phyloP scores from a whole-genome alignment of 2,113 vertebrate species.

The Arothron firmamentum region DNA sequence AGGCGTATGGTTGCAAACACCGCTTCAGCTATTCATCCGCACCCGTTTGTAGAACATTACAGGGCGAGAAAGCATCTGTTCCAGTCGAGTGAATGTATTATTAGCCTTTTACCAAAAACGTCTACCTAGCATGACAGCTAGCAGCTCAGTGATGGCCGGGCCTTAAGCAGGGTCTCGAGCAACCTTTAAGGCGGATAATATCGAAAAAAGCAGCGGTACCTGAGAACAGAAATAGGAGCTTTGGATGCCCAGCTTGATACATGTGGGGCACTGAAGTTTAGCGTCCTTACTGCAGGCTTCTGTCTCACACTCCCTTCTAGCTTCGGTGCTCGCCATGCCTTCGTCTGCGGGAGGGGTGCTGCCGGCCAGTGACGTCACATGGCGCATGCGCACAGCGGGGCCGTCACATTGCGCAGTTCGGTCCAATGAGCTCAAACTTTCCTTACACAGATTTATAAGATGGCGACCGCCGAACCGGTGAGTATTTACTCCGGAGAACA shows the following conservation, averaged over 20 bases:
- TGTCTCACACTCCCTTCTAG: slow-evolving; percentile 89
- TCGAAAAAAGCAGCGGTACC: slow-evolving; percentile 66
- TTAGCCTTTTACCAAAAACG: background rate
- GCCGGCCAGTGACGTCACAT: slow-evolving; percentile 18
- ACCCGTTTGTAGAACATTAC: background rate
- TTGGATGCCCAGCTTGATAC: slow-evolving; percentile 95
- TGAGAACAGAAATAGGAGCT: slow-evolving; percentile 99
- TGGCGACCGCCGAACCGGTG: slow-evolving; percentile 98
- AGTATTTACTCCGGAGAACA: slow-evolving; percentile 66
- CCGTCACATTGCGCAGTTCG: slow-evolving; percentile 33
- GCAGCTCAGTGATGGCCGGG: slow-evolving; percentile 55
- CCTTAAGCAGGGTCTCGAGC: slow-evolving; percentile 9
- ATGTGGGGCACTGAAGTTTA: slow-evolving; percentile 97
- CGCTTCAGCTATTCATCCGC: background rate
- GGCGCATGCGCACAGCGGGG: slow-evolving; percentile 38
- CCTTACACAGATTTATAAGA: slow-evolving; percentile 85
- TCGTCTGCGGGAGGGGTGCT: slow-evolving; percentile 61
- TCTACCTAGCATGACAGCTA: slow-evolving; percentile 51
- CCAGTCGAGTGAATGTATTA: background rate
- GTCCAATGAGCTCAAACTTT: slow-evolving; percentile 65
- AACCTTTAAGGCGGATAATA: background rate
- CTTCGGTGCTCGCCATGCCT: slow-evolving; percentile 93
- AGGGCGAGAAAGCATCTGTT: background rate
- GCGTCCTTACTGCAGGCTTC: slow-evolving; percentile 88
- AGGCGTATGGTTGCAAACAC: background rate